These are phyloP conservation scores for Corythornis madagascariensis DNA, from an alignment of 2,113 vertebrate species.

Conservation along the genomic window DNA sequence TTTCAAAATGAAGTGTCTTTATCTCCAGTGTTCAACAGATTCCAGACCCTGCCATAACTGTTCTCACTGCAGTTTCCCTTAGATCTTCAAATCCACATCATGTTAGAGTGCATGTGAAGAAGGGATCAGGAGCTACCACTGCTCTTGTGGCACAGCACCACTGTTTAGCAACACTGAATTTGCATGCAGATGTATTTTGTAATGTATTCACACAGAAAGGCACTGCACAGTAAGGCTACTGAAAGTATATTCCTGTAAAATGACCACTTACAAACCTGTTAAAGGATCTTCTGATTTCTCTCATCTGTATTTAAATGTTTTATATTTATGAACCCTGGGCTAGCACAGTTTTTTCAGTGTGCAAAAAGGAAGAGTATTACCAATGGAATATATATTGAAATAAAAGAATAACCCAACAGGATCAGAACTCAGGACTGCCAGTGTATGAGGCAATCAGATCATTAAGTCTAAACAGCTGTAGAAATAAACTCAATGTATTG, in stretches of 20 bases:
- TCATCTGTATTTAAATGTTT: neutral
- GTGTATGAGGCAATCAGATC: neutral
- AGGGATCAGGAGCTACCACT: neutral
- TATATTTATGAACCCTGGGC: neutral
- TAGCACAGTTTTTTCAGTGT: neutral
- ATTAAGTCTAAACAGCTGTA: neutral
- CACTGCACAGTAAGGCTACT: neutral
- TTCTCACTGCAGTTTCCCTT: neutral
- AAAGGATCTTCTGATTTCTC: neutral
- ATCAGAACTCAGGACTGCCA: neutral
- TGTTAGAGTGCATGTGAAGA: neutral
- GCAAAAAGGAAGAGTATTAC: neutral
- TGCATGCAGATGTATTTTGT: neutral
- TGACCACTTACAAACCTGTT: neutral
- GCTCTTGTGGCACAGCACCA: neutral
- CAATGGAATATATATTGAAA: neutral
- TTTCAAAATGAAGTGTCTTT: constrained; percentile 11
- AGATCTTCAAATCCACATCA: neutral
- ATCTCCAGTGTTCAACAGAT: neutral
- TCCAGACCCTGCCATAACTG: neutral
- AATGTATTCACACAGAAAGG: neutral
- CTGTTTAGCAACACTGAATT: neutral
- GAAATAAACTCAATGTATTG: neutral
- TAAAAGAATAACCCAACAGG: neutral
- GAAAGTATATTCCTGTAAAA: neutral